These are phyloP conservation scores for Pampusana beccarii DNA, from an alignment of 2,113 vertebrate genomes.

Conservation along the genomic window DNA sequence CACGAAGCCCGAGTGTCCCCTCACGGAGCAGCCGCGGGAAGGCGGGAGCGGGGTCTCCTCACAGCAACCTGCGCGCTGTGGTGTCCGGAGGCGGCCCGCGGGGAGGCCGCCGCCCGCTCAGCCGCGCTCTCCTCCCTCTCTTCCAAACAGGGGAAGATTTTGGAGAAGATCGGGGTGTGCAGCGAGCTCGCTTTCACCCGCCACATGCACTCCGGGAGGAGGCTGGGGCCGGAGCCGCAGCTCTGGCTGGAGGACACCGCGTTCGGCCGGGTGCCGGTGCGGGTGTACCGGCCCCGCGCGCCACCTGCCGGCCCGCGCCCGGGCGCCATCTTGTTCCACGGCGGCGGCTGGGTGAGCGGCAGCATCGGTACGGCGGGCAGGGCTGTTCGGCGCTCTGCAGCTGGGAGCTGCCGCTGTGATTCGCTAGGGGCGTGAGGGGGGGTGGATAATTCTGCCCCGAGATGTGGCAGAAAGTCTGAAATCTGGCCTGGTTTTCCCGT, in stretches of 20 bases:
- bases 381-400: fast-evolving
- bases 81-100: background rate
- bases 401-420: background rate
- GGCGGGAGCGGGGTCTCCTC: background rate
- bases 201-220: background rate
- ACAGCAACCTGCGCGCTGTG: background rate
- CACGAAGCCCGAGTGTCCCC: background rate
- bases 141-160: background rate
- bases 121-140: background rate
- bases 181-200: background rate
- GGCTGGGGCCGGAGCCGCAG: background rate
- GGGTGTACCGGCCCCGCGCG: background rate
- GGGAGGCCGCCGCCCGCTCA: background rate
- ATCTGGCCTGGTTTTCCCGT: fast-evolving
- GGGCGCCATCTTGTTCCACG: background rate
- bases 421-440: no score
- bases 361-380: background rate
- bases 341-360: background rate
- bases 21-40: background rate
- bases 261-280: background rate
- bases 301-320: background rate
- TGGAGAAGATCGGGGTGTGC: background rate
- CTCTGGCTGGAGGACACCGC: background rate
- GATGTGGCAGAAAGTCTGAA: no score
- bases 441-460: background rate